A percentile compares a stretch with the other conserved stretches of the same genome.
Evolutionary conservation across 1,140 invertebrate genomes (phyloP).

Genomic region (Antheraea mylitta): DNA sequence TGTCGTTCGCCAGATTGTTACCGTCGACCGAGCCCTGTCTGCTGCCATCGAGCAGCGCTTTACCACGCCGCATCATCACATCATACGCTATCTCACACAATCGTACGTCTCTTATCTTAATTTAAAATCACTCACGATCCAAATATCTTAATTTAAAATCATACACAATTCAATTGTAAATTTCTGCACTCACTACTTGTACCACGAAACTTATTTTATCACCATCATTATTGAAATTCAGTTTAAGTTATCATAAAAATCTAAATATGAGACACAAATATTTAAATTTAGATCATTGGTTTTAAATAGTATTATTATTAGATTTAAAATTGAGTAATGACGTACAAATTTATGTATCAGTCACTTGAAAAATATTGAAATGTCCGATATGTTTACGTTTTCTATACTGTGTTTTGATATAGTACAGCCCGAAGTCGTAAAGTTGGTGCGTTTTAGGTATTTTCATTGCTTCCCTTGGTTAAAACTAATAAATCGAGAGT

Average conservation of each 20-base stretch:
- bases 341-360: not conserved
- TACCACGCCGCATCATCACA: constrained; percentile 69
- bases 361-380: constrained; percentile 11
- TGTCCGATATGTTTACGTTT: constrained; percentile 51
- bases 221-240: not conserved
- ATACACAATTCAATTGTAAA: constrained; percentile 9
- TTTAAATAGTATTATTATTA: not conserved
- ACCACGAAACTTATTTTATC: constrained; percentile 16
- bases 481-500: constrained; percentile 36
- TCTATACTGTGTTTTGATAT: constrained; percentile 53
- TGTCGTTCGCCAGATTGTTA: constrained; percentile 73
- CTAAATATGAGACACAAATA: not conserved
- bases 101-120: constrained; percentile 16
- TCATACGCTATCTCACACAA: constrained; percentile 59
- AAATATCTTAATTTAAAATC: constrained; percentile 3
- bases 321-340: not conserved
- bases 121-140: constrained; percentile 13
- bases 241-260: not conserved
- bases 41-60: constrained; percentile 68
- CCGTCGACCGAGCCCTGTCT: constrained; percentile 74
- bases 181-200: constrained; percentile 22
- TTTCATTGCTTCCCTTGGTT: constrained; percentile 44
- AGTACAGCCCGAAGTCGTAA: constrained; percentile 47
- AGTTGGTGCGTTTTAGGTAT: constrained; percentile 35
- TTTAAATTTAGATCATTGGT: not conserved